Evolutionary conservation across 2,888 invertebrate genomes (phyloP), one percentile per base, ranked within the genome.

Genomic region (Drosophila leonis): DNA sequence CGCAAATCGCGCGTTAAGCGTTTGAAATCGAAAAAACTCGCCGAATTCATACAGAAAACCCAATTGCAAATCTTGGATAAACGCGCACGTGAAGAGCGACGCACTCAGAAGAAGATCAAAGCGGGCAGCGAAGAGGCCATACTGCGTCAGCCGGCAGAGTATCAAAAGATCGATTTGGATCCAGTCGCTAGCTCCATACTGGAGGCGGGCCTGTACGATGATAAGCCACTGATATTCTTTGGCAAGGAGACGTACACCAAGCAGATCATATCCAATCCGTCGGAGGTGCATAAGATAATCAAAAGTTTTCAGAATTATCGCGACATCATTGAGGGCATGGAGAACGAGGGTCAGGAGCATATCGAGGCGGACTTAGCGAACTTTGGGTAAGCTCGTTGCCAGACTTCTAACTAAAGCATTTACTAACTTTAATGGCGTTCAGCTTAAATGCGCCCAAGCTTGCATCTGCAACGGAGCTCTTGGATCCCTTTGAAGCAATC

Each of bases 1-100:
- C 95, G 94, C 20, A 95, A 95, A 90, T 95, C 96, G 2, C 94
- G 95, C 20, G 94, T 97, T 13, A 94, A 94, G 77, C 96, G 95
- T 83, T 92, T 97, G 37, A 95, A 94, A 83, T 94, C 96, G 8
- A 94, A 94, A 60, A 95, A 96, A 87, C 91, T 97, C 7, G 95
- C 96, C 15, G 94, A 95, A 74, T 94, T 97, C 64, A 95, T 96
- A 92, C 91, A 94, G 51, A 94, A 94, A 83, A 90, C 95, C 0
- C 94, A 94, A 49, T 41, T 80, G 54, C 89, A 90, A 69, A 88
- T 91, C 20, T 52, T 90, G 13, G 86, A 86, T 24, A 90, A 90
- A 27, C 85, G 90, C 0, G 72, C 71, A 0, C 80, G 85, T 3
- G 80, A 83, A 3, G 83, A 78, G 20, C 74, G 73, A 15, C 67